phyloP scores from a whole-genome alignment of 2,888 invertebrate genomes.

The Cataglyphis altisquamis region DNA sequence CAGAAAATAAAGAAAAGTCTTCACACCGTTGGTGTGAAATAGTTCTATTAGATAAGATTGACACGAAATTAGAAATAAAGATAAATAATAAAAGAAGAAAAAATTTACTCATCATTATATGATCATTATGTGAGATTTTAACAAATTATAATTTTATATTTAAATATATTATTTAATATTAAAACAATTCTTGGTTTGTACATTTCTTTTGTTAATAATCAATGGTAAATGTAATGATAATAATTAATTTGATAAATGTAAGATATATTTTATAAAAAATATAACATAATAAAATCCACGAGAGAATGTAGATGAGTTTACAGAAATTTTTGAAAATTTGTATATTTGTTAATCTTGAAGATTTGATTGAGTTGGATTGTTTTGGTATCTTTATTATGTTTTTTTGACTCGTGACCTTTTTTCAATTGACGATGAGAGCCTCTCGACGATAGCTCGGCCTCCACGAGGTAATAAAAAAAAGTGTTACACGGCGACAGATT shows the following conservation, averaged over 20 bases:
- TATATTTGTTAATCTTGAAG: not conserved
- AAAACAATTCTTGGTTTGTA: not conserved
- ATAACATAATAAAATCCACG: not conserved
- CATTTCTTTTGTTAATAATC: not conserved
- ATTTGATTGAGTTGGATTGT: not conserved
- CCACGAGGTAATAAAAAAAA: conserved; percentile 67
- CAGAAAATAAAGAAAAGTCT: not conserved
- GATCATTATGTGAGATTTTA: not conserved
- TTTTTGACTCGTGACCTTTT: not conserved
- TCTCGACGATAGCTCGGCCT: conserved; percentile 41
- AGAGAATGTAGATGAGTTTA: conserved; percentile 1
- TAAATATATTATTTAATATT: not conserved
- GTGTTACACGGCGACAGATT: conserved; percentile 56
- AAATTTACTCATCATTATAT: not conserved
- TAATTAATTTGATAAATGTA: not conserved
- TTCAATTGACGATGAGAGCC: conserved; percentile 26
- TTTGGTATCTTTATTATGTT: conserved; percentile 21
- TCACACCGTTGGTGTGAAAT: not conserved
- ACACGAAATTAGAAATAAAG: not conserved
- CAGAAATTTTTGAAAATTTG: not conserved
- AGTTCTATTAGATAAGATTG: not conserved
- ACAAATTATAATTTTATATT: not conserved
- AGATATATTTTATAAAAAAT: not conserved
- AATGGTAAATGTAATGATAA: too few relatives aligned
- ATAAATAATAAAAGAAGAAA: not conserved